Conservation (phyloP, 2,113 vertebrate species). For the Nothobranchius furzeri region DNA sequence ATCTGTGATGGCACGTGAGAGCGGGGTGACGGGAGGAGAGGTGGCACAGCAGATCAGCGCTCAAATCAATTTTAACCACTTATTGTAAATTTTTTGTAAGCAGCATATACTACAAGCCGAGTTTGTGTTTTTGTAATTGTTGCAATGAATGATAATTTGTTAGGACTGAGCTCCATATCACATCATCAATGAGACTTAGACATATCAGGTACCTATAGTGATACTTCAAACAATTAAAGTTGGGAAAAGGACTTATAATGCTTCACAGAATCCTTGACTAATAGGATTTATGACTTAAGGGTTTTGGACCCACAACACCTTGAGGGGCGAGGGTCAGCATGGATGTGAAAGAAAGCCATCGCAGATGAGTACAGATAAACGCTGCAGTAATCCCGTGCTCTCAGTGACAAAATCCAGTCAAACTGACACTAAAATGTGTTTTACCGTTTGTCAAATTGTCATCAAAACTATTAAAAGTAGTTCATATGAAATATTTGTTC, state of each 20-base stretch:
- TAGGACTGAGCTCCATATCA: not conserved
- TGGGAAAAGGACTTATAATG: slow-evolving; percentile 72
- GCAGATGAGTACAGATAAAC: slow-evolving; percentile 49
- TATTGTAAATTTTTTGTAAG: not conserved
- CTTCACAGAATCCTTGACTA: slow-evolving; percentile 77
- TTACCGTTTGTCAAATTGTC: not conserved
- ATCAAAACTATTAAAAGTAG: not conserved
- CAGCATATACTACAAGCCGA: too few relatives aligned
- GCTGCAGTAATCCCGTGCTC: not conserved
- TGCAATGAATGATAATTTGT: not conserved
- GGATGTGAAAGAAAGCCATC: slow-evolving; percentile 69
- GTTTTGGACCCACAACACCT: slow-evolving; percentile 76
- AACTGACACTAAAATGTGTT: not conserved
- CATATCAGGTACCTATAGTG: slow-evolving; percentile 35
- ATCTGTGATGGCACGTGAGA: slow-evolving; percentile 60
- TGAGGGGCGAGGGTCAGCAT: slow-evolving; percentile 71
- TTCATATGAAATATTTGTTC: not conserved
- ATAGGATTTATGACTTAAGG: slow-evolving; percentile 81
- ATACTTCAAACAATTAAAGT: slow-evolving; percentile 54
- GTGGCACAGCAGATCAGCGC: slow-evolving; percentile 43
- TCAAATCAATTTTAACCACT: slow-evolving; percentile 9
- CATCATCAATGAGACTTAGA: not conserved
- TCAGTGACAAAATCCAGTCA: not conserved
- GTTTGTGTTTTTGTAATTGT: not conserved
- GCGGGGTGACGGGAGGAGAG: slow-evolving; percentile 55